phyloP scores from a whole-genome alignment of 2,113 vertebrate genomes.

The Stictonetta naevosa region DNA sequence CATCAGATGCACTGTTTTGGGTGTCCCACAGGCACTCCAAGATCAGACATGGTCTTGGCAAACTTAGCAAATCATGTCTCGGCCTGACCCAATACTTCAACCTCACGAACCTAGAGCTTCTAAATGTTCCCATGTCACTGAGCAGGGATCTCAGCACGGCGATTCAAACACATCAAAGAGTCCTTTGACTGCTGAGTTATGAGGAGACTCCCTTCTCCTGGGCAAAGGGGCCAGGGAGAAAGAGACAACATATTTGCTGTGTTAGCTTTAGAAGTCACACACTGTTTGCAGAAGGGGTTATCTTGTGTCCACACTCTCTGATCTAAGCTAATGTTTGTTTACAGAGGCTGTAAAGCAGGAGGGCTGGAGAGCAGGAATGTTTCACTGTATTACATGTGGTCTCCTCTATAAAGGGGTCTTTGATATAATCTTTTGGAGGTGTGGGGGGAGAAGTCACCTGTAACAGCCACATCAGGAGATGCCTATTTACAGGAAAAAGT shows the following conservation, averaged over 20 bases:
- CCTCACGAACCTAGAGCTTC: not conserved
- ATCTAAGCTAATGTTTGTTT: constrained; percentile 68
- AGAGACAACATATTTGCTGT: constrained; percentile 58
- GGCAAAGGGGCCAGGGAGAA: not conserved
- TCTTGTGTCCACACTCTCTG: constrained; percentile 70
- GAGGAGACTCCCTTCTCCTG: constrained; percentile 1
- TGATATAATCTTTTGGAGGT: not conserved
- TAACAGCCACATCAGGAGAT: constrained; percentile 44
- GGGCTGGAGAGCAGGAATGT: constrained; percentile 37
- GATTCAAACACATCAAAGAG: constrained; percentile 68
- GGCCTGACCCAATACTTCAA: constrained; percentile 53
- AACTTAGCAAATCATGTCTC: constrained; percentile 58
- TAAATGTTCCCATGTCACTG: constrained; percentile 16
- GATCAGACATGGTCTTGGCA: constrained; percentile 65
- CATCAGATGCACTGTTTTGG: constrained; percentile 48
- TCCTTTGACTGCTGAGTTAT: constrained; percentile 58
- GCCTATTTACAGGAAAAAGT: constrained; percentile 2
- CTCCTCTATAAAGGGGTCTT: constrained; percentile 30
- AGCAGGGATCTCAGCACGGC: constrained; percentile 1
- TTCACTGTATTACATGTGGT: constrained; percentile 23
- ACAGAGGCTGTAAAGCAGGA: constrained; percentile 45
- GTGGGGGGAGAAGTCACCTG: not conserved
- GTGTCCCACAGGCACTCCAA: constrained; percentile 57
- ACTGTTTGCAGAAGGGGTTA: constrained; percentile 72
- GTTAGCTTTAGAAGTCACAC: constrained; percentile 56